Evolutionary conservation across 2,797 vertebrate species (phyloP).

Genomic region (Megalops cyprinoides): DNA sequence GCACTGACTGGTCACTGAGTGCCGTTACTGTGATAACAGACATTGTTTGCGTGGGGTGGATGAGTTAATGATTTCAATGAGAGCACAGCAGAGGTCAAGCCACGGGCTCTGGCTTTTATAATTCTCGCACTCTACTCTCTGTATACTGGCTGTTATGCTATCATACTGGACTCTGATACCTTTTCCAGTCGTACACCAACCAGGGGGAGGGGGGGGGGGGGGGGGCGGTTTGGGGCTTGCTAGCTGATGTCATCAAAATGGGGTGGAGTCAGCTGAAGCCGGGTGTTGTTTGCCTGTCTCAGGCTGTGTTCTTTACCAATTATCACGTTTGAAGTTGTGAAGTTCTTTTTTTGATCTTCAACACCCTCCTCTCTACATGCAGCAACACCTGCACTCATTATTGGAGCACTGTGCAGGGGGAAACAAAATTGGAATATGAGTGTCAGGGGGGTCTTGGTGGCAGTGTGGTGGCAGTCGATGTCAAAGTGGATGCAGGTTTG

Average conservation of each 20-base stretch:
- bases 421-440: too few relatives aligned
- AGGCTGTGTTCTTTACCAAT: conserved; percentile 29
- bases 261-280: conserved; percentile 8
- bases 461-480: too few relatives aligned
- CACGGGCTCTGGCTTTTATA: not conserved
- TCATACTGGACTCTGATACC: too few relatives aligned
- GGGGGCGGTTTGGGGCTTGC: too few relatives aligned
- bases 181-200: too few relatives aligned
- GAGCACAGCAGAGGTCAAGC: not conserved
- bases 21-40: not conserved
- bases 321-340: conserved; percentile 35
- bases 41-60: not conserved
- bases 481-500: too few relatives aligned
- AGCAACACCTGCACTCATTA: not conserved
- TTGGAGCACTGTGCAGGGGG: not conserved
- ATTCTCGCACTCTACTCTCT: not conserved
- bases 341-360: conserved; percentile 17
- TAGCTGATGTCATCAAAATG: conserved; percentile 23
- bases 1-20: not conserved
- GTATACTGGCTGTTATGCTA: not conserved
- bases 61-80: conserved; percentile 7
- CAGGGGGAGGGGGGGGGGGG: too few relatives aligned
- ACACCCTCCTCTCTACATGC: conserved; percentile 1
- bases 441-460: too few relatives aligned
- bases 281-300: conserved; percentile 10